phyloP scores from a whole-genome alignment of 2,888 invertebrate species.

The Pachydiplax longipennis region DNA sequence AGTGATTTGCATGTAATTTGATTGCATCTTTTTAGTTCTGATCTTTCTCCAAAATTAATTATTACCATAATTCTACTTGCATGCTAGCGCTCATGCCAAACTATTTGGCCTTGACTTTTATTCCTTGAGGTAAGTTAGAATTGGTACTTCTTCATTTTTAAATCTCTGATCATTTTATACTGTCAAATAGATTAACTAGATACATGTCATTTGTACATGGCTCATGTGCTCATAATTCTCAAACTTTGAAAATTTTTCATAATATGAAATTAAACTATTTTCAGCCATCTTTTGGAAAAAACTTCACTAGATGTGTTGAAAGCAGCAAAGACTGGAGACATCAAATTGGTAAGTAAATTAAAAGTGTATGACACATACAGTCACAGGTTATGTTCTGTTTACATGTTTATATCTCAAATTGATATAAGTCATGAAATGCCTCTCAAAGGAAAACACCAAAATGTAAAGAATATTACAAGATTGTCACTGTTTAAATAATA shows the following conservation, averaged over 20 bases:
- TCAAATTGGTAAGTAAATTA: conserved; percentile 70
- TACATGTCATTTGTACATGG: no score
- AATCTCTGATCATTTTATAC: no score
- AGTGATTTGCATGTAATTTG: background rate
- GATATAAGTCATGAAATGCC: no score
- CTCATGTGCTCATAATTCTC: no score
- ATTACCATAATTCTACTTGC: conserved; percentile 46
- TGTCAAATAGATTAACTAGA: no score
- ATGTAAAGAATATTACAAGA: no score
- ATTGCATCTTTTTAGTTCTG: conserved; percentile 6
- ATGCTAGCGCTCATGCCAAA: conserved; percentile 77
- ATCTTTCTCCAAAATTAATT: background rate
- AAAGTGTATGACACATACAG: background rate
- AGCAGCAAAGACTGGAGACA: conserved; percentile 84
- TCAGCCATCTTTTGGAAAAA: conserved; percentile 80
- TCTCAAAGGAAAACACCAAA: no score
- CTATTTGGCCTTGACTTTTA: conserved; percentile 82
- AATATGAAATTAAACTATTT: conserved; percentile 47
- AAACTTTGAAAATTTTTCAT: conserved; percentile 9
- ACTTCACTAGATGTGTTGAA: conserved; percentile 82
- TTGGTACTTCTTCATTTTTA: background rate
- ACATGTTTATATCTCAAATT: no score
- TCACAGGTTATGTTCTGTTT: no score
- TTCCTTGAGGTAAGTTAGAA: conserved; percentile 70
- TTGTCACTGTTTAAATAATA: no score